These are phyloP conservation scores for Australoheros scitulus DNA, from an alignment of 2,113 vertebrate genomes.

Conservation along the genomic window DNA sequence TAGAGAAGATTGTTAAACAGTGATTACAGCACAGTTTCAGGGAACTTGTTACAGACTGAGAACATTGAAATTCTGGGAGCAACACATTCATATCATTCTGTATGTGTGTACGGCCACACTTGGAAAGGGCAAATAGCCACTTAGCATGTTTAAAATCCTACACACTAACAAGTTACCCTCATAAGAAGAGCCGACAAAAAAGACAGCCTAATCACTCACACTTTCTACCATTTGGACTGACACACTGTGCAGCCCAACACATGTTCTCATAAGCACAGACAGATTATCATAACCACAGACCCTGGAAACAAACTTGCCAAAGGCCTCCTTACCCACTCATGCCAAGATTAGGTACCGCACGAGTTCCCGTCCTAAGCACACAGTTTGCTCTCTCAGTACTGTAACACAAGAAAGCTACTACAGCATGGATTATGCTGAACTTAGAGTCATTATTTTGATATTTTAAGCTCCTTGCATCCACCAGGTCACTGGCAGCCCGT, in stretches of 20 bases:
- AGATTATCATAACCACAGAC: too few relatives aligned
- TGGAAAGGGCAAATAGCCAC: neutral
- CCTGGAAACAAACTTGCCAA: too few relatives aligned
- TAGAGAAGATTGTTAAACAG: neutral
- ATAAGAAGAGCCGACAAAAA: neutral
- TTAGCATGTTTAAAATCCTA: neutral
- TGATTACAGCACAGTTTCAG: neutral
- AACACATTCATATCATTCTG: neutral
- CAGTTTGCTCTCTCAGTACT: neutral
- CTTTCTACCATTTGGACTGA: too few relatives aligned
- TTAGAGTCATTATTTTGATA: neutral
- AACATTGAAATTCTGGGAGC: neutral
- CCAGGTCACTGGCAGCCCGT: neutral
- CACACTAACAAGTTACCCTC: neutral
- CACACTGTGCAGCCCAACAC: too few relatives aligned
- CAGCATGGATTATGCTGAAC: neutral
- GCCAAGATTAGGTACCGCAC: too few relatives aligned
- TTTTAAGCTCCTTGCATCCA: neutral
- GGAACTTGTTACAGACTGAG: neutral
- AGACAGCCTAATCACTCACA: neutral
- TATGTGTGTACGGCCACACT: neutral
- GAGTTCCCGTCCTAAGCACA: too few relatives aligned
- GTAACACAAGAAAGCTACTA: neutral
- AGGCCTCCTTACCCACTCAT: neutral
- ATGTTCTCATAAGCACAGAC: too few relatives aligned